Evolutionary conservation across 2,113 vertebrate genomes (phyloP).

Genomic region (Lamprotornis superbus): DNA sequence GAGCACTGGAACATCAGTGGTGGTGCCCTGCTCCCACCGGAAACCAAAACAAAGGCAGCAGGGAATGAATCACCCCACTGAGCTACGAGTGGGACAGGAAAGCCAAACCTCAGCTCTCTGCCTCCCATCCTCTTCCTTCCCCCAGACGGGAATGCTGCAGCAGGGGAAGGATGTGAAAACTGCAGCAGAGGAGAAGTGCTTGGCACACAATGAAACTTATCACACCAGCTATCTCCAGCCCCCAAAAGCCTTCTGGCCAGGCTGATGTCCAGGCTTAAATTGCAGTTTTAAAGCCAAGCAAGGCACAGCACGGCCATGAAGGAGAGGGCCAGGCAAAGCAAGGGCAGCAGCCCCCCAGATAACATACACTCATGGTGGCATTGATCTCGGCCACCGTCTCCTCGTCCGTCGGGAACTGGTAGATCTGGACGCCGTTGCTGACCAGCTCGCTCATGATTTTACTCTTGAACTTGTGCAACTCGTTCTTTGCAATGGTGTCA

Average conservation of each 20-base stretch:
- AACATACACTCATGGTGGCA: constrained; percentile 81
- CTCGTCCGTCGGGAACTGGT: constrained; percentile 83
- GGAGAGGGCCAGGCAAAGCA: background rate
- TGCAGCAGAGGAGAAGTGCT: background rate
- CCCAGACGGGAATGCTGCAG: background rate
- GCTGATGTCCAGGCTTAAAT: background rate
- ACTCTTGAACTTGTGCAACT: constrained; percentile 86
- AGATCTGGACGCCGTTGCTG: constrained; percentile 85
- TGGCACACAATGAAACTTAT: rapidly evolving
- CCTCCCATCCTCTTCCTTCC: constrained; percentile 44
- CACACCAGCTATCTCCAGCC: background rate
- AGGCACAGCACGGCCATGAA: rapidly evolving
- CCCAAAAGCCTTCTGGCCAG: background rate
- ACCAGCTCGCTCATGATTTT: constrained; percentile 87
- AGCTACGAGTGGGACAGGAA: constrained; percentile 26
- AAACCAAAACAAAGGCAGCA: background rate
- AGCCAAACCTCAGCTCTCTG: background rate
- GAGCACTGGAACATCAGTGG: background rate
- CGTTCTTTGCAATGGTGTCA: constrained; percentile 83
- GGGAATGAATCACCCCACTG: background rate
- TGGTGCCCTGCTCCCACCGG: rapidly evolving
- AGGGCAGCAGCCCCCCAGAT: background rate
- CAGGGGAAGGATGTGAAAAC: background rate
- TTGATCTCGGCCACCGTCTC: constrained; percentile 85
- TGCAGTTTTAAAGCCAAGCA: background rate